These are phyloP conservation scores for Habropoda laboriosa DNA, from an alignment of 1,140 invertebrate genomes.

Conservation along the genomic window DNA sequence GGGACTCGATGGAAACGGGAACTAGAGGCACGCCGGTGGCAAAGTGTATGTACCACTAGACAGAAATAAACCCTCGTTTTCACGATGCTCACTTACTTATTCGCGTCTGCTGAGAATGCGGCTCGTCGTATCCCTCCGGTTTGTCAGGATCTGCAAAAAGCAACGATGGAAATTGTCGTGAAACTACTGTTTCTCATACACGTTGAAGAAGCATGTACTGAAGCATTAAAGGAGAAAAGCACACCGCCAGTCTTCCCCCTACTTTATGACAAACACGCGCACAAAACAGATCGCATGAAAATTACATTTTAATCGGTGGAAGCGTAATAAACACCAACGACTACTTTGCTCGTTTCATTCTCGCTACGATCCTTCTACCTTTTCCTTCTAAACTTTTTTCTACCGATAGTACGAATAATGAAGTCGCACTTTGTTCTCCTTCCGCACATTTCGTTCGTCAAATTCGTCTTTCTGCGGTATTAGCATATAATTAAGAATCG, in stretches of 20 bases:
- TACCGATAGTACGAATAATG: background rate
- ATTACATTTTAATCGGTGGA: no score
- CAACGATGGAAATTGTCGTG: background rate
- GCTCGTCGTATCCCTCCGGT: conserved; percentile 77
- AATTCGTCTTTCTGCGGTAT: background rate
- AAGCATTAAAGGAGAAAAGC: no score
- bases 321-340: no score
- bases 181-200: background rate
- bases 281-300: no score
- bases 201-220: background rate
- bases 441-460: background rate
- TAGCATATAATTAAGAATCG: conserved; percentile 15
- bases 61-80: conserved; percentile 46
- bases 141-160: conserved; percentile 76
- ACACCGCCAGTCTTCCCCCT: no score
- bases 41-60: conserved; percentile 17
- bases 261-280: no score
- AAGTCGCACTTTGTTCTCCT: background rate
- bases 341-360: no score
- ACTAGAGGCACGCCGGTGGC: conserved; percentile 29
- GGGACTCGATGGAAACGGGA: conserved; percentile 17
- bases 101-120: conserved; percentile 78
- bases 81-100: conserved; percentile 74
- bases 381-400: no score
- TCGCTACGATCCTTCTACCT: no score